Evolutionary conservation across 2,113 vertebrate genomes (phyloP).

Genomic region (Brienomyrus brachyistius): DNA sequence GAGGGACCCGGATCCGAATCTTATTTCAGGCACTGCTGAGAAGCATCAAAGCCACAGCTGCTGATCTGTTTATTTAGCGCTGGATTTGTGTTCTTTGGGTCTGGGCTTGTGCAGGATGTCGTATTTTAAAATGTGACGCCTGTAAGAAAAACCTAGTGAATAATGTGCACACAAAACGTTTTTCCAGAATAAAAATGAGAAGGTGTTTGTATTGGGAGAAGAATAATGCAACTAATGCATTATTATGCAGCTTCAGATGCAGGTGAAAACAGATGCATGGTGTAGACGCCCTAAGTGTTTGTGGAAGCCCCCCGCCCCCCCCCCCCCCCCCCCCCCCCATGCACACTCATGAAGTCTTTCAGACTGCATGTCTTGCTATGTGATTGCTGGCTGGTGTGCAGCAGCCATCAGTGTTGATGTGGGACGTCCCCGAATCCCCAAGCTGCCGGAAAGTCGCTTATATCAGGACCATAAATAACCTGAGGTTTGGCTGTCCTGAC

Average conservation of each 20-base stretch:
- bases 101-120: background rate
- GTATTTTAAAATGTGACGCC: background rate
- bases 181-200: background rate
- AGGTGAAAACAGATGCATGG: background rate
- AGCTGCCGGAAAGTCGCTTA: background rate
- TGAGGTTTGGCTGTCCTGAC: background rate
- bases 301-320: background rate
- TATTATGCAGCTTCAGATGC: background rate
- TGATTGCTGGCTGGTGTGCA: background rate
- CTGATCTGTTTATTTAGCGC: background rate
- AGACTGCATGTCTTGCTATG: background rate
- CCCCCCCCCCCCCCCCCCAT: conserved; percentile 4
- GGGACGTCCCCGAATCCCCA: background rate
- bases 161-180: background rate
- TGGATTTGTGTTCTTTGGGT: background rate
- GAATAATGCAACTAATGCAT: background rate
- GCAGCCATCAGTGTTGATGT: background rate
- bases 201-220: background rate
- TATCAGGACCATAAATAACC: conserved; percentile 2
- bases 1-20: background rate
- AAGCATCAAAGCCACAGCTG: background rate
- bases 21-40: background rate
- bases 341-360: conserved; percentile 6
- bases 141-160: background rate
- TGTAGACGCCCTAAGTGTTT: background rate